phyloP scores from a whole-genome alignment of 2,113 vertebrate species.

The Xiphophorus maculatus region DNA sequence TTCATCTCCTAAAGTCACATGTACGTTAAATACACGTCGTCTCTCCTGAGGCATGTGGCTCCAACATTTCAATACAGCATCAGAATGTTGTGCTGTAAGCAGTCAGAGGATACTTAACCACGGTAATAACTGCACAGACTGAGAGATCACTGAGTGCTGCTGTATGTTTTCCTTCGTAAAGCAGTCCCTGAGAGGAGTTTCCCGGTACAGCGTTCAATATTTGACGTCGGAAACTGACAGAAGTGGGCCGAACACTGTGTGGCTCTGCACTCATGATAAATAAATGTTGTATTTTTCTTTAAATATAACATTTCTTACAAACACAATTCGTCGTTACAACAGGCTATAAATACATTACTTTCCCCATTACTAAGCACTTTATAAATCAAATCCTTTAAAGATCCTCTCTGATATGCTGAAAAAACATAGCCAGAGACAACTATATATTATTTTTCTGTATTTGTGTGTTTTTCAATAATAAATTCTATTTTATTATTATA shows the following conservation, averaged over 20 bases:
- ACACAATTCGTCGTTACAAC: neutral
- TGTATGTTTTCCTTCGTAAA: neutral
- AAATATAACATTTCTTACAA: constrained; percentile 15
- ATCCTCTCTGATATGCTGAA: neutral
- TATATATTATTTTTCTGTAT: neutral
- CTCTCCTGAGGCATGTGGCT: neutral
- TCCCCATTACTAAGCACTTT: neutral
- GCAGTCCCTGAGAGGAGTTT: constrained; percentile 20
- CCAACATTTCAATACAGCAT: neutral
- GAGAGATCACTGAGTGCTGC: neutral
- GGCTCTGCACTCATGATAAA: neutral
- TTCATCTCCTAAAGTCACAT: neutral
- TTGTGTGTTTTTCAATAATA: neutral
- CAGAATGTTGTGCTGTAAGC: neutral
- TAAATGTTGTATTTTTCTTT: neutral
- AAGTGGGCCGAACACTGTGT: neutral
- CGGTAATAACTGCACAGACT: neutral
- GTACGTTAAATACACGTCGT: too few species aligned
- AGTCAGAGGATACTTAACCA: neutral
- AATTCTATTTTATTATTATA: too few species aligned
- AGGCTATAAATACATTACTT: neutral
- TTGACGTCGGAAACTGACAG: neutral
- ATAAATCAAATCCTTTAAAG: neutral
- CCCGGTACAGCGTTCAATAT: neutral
- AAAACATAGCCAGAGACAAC: neutral